Evolutionary conservation across 2,888 invertebrate species (phyloP), one percentile per base, ranked within the genome.

Genomic region (Encarsia formosa): DNA sequence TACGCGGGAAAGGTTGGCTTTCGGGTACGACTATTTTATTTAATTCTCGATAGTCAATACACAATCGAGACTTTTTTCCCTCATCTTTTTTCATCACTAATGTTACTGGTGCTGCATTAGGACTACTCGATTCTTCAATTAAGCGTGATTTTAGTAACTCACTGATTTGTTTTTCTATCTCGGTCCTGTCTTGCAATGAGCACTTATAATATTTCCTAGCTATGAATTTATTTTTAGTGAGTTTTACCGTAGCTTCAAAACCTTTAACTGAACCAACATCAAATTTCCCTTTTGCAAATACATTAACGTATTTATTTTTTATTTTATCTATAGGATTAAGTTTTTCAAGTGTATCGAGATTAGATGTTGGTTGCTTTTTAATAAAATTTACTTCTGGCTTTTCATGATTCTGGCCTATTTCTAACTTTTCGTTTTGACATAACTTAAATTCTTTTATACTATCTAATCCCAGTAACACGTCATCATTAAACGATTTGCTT

Each of bases 11-110:
- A 4, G 55, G 57, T 38, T 55, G 52, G 29, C 32, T 47, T 41
- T 57, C 47, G 31, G 57, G 54, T 3, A 54, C 43, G 5, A 59
- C 41, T 40, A 57, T 54, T 52, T 52, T 59, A 57, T 60, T 53
- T 67, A 57, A n/a, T n/a, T n/a, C n/a, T n/a, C n/a, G n/a, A n/a
- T n/a, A n/a, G n/a, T n/a, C n/a, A n/a, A n/a, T n/a, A n/a, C n/a
- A n/a, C n/a, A n/a, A n/a, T n/a, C n/a, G n/a, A n/a, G n/a, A n/a
- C n/a, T n/a, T n/a, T n/a, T 60, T 62, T 39, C 57, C 56, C 56
- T 62, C 60, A 42, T 63, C 63, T 56, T 57, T 63, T 56, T 61
- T 65, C 15, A 57, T 61, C 31, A 58, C 59, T 39, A 61, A 29
- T 15, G 61, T 63, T 35, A 62, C 59, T 20, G 61, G 61, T 24